Conservation (phyloP, 2,113 vertebrate genomes). For the Perccottus glenii region DNA sequence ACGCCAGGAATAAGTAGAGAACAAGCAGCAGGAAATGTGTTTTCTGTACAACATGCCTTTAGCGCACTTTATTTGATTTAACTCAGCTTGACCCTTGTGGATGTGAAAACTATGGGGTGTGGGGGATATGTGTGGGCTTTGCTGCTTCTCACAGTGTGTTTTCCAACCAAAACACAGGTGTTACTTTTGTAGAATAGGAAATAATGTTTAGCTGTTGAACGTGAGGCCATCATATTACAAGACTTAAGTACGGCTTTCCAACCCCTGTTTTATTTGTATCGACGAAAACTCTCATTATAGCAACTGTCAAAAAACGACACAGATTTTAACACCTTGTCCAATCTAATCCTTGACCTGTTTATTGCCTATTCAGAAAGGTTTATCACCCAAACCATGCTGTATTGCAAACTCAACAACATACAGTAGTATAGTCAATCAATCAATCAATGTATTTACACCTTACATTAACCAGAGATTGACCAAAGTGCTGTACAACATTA, state of each 20-base stretch:
- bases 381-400: too few species aligned
- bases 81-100: constrained; percentile 45
- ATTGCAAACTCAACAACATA: too few species aligned
- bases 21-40: constrained; percentile 50
- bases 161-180: background rate
- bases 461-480: too few species aligned
- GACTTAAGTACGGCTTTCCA: background rate
- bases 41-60: constrained; percentile 55
- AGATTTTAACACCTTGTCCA: too few species aligned
- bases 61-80: constrained; percentile 35
- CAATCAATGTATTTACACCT: too few species aligned
- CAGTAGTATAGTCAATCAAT: too few species aligned
- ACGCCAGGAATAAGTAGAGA: constrained; percentile 36
- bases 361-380: too few species aligned
- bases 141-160: background rate
- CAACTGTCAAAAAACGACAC: too few species aligned
- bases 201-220: background rate
- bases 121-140: background rate
- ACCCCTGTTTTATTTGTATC: too few species aligned
- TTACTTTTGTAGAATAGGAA: constrained; percentile 7
- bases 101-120: background rate
- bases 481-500: too few species aligned
- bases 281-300: too few species aligned
- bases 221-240: background rate
- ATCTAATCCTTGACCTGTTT: too few species aligned